A percentile compares a stretch with the other conserved stretches of the same genome.
Evolutionary conservation across 2,888 invertebrate species (phyloP).

Genomic region (Drosophila hawaiiensis): DNA sequence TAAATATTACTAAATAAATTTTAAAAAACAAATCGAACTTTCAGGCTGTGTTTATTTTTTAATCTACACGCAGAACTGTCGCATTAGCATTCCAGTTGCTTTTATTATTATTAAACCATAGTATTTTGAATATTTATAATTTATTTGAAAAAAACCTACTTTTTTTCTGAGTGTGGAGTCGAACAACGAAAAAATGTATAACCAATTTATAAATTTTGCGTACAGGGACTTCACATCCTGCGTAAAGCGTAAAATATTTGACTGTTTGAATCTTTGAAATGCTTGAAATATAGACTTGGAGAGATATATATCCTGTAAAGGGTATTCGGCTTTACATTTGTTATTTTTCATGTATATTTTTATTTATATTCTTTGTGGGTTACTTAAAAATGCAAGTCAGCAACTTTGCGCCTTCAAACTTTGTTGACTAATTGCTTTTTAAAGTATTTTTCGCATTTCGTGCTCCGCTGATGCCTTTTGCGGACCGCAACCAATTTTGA

Average conservation of each 20-base stretch:
- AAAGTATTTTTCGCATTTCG: constrained; percentile 58
- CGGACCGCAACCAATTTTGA: constrained; percentile 30
- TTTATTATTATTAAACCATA: too few relatives aligned
- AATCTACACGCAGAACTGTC: not conserved
- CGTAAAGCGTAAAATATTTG: not conserved
- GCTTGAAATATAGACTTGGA: not conserved
- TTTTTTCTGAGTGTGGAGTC: not conserved
- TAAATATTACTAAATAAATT: not conserved
- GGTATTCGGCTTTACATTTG: not conserved
- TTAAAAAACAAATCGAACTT: not conserved
- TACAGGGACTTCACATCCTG: not conserved
- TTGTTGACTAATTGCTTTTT: constrained; percentile 78
- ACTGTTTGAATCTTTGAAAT: not conserved
- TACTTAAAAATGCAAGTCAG: constrained; percentile 68
- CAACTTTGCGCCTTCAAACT: constrained; percentile 67
- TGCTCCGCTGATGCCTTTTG: constrained; percentile 44
- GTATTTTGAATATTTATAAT: too few relatives aligned
- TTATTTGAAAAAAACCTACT: not conserved
- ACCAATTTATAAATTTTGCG: not conserved
- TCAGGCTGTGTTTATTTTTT: too few relatives aligned
- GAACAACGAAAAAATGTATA: not conserved
- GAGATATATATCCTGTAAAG: not conserved
- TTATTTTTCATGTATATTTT: constrained; percentile 10
- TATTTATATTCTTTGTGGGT: constrained; percentile 16
- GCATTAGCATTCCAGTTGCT: too few relatives aligned